Percentiles rank a stretch among this genome's conserved stretches.
Evolutionary conservation across 37 sponge, comb jelly and placozoan species (phyloP).

Genomic region (Chondrilla cf. caribensis): DNA sequence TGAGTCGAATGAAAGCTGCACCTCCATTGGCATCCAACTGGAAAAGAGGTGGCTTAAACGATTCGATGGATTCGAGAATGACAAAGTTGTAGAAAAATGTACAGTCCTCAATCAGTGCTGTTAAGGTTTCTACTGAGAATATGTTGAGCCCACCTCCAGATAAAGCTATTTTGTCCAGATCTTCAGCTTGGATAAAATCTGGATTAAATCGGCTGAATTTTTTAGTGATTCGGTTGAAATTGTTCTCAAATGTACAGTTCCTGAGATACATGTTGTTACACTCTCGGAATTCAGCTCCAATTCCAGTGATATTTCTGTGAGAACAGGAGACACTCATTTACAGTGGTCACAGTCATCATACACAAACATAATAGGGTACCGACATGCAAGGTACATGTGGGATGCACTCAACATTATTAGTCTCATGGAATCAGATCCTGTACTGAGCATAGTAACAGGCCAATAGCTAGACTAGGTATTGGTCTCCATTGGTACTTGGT

Average conservation of each 20-base stretch:
- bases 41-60: neutral
- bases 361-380: too few relatives aligned
- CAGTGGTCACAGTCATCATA: too few relatives aligned
- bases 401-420: too few relatives aligned
- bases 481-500: too few relatives aligned
- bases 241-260: slow-evolving; percentile 36
- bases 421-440: too few relatives aligned
- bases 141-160: slow-evolving; percentile 12
- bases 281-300: slow-evolving; percentile 33
- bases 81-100: slow-evolving; percentile 42
- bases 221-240: neutral
- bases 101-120: neutral
- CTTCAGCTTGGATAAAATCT: neutral
- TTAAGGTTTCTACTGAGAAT: neutral
- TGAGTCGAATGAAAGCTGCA: neutral
- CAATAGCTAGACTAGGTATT: too few relatives aligned
- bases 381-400: too few relatives aligned
- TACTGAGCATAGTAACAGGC: too few relatives aligned
- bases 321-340: neutral
- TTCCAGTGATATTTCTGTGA: slow-evolving; percentile 29
- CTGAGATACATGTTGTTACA: slow-evolving; percentile 1
- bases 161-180: neutral
- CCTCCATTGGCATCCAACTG: slow-evolving; percentile 23
- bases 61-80: neutral
- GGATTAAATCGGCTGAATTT: neutral